phyloP scores from a whole-genome alignment of 2,113 vertebrate genomes.

The Scomber colias region DNA sequence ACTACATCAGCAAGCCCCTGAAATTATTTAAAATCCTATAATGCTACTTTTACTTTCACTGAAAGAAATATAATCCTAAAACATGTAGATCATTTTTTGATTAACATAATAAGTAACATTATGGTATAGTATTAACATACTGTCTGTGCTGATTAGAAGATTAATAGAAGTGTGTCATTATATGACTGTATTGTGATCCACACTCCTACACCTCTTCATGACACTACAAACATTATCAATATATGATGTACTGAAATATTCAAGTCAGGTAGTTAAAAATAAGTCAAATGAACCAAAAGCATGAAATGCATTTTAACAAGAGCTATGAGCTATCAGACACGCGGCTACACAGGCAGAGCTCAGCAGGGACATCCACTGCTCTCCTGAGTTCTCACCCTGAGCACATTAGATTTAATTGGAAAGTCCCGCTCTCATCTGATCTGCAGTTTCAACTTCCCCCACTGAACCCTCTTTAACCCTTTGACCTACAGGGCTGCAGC shows the following conservation, averaged over 20 bases:
- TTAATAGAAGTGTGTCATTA: not conserved
- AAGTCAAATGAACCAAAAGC: constrained; percentile 34
- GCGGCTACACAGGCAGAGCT: constrained; percentile 36
- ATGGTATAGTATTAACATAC: not conserved
- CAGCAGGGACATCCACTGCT: constrained; percentile 47
- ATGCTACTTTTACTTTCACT: not conserved
- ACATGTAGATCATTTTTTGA: not conserved
- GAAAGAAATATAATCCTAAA: too few relatives aligned
- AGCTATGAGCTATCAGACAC: constrained; percentile 43
- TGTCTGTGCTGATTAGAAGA: not conserved
- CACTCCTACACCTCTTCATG: not conserved
- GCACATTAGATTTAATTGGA: constrained; percentile 79
- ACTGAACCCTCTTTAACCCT: constrained; percentile 73
- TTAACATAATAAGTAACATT: not conserved
- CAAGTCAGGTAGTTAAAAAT: constrained; percentile 4
- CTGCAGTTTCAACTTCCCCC: constrained; percentile 56
- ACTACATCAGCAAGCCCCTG: not conserved
- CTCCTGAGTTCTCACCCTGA: constrained; percentile 67
- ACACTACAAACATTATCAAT: not conserved
- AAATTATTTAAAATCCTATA: not conserved
- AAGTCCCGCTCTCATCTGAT: constrained; percentile 70
- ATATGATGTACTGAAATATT: constrained; percentile 6
- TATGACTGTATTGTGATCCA: not conserved
- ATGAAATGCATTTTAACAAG: constrained; percentile 34
- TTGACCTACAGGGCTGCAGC: constrained; percentile 50